These are phyloP conservation scores for Ascidia mentula DNA, from an alignment of 23 tunicate genomes.

Conservation along the genomic window DNA sequence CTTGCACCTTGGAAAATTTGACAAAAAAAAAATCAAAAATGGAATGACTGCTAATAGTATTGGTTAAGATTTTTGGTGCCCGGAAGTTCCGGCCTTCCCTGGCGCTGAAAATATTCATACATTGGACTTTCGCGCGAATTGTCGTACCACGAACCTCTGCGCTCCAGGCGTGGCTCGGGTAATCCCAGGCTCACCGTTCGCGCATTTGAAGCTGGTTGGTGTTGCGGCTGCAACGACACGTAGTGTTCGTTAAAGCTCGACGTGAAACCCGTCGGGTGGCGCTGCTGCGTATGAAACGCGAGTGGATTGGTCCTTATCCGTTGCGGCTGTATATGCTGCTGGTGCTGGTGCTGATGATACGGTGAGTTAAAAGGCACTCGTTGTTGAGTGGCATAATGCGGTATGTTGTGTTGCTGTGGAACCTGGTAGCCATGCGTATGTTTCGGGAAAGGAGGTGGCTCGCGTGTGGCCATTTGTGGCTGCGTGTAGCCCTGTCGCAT, in stretches of 20 bases:
- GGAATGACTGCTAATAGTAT: conserved; percentile 27
- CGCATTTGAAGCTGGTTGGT: conserved; percentile 2
- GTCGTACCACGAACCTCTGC: conserved; percentile 77
- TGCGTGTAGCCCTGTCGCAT: background rate
- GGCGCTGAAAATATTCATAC: conserved; percentile 83
- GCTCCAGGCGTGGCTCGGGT: conserved; percentile 11
- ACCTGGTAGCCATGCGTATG: conserved; percentile 12
- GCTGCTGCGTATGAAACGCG: conserved; percentile 5
- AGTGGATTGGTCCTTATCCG: background rate
- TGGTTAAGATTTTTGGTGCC: conserved; percentile 84
- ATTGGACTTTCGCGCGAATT: conserved; percentile 75
- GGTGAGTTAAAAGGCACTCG: conserved; percentile 9
- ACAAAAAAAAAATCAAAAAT: background rate
- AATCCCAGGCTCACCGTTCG: background rate
- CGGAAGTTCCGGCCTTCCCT: conserved; percentile 66
- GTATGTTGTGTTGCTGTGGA: conserved; percentile 18
- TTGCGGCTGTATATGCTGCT: conserved; percentile 2
- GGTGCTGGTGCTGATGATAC: no score
- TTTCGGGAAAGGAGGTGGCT: conserved; percentile 61
- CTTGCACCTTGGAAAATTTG: background rate
- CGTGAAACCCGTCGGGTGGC: conserved; percentile 14
- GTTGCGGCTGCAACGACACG: conserved; percentile 48
- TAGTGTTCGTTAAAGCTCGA: conserved; percentile 38
- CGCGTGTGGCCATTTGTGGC: conserved; percentile 12
- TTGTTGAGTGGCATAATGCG: conserved; percentile 29